phyloP scores from a whole-genome alignment of 2,113 vertebrate species.

The Scophthalmus maximus region DNA sequence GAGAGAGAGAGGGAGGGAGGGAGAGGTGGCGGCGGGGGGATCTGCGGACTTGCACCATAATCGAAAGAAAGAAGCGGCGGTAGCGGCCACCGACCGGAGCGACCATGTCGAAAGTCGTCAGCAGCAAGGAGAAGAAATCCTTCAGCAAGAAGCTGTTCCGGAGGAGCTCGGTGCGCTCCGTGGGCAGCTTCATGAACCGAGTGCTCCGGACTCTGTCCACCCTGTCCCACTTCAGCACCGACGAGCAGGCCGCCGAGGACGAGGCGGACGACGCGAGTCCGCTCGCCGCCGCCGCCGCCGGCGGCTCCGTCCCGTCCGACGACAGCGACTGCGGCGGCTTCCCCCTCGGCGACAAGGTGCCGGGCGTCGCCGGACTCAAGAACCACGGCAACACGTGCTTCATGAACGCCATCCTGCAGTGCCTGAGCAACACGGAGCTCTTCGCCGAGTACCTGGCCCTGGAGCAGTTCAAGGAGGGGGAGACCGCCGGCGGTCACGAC shows the following conservation, averaged over 20 bases:
- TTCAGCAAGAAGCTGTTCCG: constrained; percentile 90
- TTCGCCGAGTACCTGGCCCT: constrained; percentile 95
- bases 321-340: constrained; percentile 80
- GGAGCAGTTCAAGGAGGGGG: constrained; percentile 87
- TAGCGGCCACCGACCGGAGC: no score
- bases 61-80: no score
- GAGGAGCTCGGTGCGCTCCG: constrained; percentile 87
- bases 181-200: constrained; percentile 91
- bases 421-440: constrained; percentile 98
- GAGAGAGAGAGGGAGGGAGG: not conserved
- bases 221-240: constrained; percentile 87
- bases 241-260: constrained; percentile 79
- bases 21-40: no score
- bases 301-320: constrained; percentile 73
- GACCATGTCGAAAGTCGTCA: constrained; percentile 82
- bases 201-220: constrained; percentile 92
- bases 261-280: constrained; percentile 81
- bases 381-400: constrained; percentile 99
- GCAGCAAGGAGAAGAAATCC: constrained; percentile 90
- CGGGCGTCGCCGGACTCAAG: constrained; percentile 93
- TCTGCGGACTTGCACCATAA: constrained; percentile 25
- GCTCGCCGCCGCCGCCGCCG: constrained; percentile 75
- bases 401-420: constrained; percentile 99
- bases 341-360: constrained; percentile 83
- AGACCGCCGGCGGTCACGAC: constrained; percentile 15